Evolutionary conservation across 2,888 invertebrate genomes (phyloP), one percentile per base, ranked within the genome.

Genomic region (Diloba caeruleocephala): DNA sequence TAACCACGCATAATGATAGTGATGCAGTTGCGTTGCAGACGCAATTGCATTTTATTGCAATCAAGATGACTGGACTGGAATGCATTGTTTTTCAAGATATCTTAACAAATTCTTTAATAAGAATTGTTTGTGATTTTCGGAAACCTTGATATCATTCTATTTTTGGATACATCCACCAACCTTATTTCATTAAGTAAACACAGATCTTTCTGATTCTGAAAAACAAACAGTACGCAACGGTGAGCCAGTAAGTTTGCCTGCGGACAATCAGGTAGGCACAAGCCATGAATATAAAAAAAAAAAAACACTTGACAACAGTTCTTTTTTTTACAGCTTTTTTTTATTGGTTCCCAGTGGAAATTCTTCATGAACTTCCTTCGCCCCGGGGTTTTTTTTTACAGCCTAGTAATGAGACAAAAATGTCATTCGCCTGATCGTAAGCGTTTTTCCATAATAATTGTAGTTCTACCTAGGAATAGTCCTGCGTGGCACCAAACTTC

Each of bases 41-140:
- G 45, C 25, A 26, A 38, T 41, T 60, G 42, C 48, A 33, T 36
- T 63, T 46, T 37, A 26, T 42, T 44, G 26, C 12, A 14, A 55
- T 63, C 48, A 32, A 63, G 63, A 68, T 59, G 41, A 62, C 10
- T 4, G 2, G 21, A n/a, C n/a, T 43, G 10, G 21, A 57, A 63
- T 32, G 31, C 31, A 62, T 62, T 29, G 33, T 42, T 38, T 45
- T 62, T 41, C 26, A 38, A 45, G 26, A 12, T 36, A 43, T 26
- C 9, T 41, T 52, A 25, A 44, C 21, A 5, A 13, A 17, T 26
- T 12, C n/a, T 44, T 10, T 12, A 21, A 6, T 21, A 49, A 23
- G 15, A 12, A 21, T 21, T n/a, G n/a, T n/a, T n/a, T n/a, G n/a
- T n/a, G n/a, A n/a, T n/a, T n/a, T n/a, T n/a, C n/a, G n/a, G n/a